Percentiles rank a stretch among this genome's conserved stretches.
phyloP scores from a whole-genome alignment of 2,797 vertebrate species.

The Sphaeramia orbicularis region DNA sequence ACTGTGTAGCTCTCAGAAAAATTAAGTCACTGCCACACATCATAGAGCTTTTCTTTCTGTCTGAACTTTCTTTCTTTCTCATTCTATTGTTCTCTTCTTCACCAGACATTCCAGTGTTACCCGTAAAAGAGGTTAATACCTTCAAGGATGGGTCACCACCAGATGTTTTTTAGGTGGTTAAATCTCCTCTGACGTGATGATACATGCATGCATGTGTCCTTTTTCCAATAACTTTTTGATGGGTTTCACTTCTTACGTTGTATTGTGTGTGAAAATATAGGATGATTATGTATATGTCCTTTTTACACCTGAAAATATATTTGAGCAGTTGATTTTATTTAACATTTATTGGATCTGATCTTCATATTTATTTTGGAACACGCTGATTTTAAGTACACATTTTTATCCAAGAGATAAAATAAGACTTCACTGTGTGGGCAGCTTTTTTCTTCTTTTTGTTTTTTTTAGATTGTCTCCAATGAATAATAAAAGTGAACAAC shows the following conservation, averaged over 20 bases:
- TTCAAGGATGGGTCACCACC: constrained; percentile 40
- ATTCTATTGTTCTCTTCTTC: not conserved
- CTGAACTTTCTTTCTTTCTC: constrained; percentile 8
- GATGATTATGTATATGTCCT: not conserved
- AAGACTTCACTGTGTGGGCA: not conserved
- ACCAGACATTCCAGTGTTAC: constrained; percentile 30
- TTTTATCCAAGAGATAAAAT: not conserved
- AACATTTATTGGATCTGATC: not conserved
- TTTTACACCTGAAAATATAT: not conserved
- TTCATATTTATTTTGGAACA: not conserved
- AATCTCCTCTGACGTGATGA: constrained; percentile 24
- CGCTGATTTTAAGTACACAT: not conserved
- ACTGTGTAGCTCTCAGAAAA: constrained; percentile 27
- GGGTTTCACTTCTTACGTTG: not conserved
- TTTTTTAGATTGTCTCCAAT: not conserved
- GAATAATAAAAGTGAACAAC: not conserved
- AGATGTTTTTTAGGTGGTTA: constrained; percentile 41
- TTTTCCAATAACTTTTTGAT: constrained; percentile 14
- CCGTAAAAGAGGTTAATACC: constrained; percentile 33
- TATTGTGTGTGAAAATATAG: not conserved
- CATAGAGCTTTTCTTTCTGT: constrained; percentile 3
- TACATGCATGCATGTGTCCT: constrained; percentile 12
- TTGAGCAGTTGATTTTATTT: not conserved
- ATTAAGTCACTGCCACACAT: constrained; percentile 36
- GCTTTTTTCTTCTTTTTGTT: not conserved